Evolutionary conservation across 2,888 invertebrate species (phyloP).

Genomic region (Clusia tigrina): DNA sequence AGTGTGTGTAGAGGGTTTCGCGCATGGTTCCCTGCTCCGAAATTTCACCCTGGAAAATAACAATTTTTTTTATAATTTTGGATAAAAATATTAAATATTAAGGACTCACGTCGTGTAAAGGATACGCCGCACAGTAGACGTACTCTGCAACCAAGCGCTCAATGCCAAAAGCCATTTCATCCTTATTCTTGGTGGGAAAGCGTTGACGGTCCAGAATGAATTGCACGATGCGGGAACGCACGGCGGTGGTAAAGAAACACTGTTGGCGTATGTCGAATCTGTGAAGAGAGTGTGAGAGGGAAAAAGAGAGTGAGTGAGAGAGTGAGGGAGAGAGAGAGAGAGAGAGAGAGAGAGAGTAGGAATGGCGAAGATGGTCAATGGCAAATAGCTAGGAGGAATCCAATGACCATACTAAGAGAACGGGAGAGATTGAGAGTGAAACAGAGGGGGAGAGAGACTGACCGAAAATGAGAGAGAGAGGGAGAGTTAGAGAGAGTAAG

Average conservation of each 20-base stretch:
- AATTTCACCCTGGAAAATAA: constrained; percentile 73
- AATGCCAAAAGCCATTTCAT: constrained; percentile 85
- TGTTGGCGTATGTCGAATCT: constrained; percentile 85
- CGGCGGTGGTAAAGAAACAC: constrained; percentile 86
- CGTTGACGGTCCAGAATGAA: constrained; percentile 89
- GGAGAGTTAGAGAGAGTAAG: too few relatives aligned
- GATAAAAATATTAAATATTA: background rate
- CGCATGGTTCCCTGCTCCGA: constrained; percentile 75
- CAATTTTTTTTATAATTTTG: constrained; percentile 5
- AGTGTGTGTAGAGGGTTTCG: constrained; percentile 78
- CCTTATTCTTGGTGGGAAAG: constrained; percentile 72
- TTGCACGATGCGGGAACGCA: constrained; percentile 88
- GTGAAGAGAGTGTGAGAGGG: constrained; percentile 17
- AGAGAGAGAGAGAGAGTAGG: too few relatives aligned
- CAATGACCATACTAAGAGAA: too few relatives aligned
- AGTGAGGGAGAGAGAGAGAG: too few relatives aligned
- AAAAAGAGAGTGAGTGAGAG: too few relatives aligned
- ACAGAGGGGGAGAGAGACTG: too few relatives aligned
- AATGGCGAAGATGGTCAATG: too few relatives aligned
- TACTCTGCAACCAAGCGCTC: constrained; percentile 76
- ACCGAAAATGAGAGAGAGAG: too few relatives aligned
- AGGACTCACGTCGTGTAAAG: constrained; percentile 82
- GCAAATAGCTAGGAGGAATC: too few relatives aligned
- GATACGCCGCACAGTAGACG: constrained; percentile 83
- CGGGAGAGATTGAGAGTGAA: too few relatives aligned